A percentile compares a stretch with the other conserved stretches of the same genome.
Conservation (phyloP, 2,797 vertebrate genomes). For the Acestrorhynchus altus region DNA sequence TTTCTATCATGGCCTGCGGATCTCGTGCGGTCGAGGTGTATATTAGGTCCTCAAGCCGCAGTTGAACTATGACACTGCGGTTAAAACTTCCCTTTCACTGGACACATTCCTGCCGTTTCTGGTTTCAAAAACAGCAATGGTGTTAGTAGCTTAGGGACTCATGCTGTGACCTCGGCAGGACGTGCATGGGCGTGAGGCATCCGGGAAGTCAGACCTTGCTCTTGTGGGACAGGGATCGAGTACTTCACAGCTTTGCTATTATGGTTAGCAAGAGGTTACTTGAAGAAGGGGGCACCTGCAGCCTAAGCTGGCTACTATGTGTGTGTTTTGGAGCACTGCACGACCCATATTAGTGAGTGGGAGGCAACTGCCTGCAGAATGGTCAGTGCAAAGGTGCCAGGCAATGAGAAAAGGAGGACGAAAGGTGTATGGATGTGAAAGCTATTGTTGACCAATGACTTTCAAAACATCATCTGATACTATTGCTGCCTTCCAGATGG, state of each 20-base stretch:
- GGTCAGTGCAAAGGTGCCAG: not conserved
- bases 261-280: slow-evolving; percentile 16
- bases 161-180: slow-evolving; percentile 43
- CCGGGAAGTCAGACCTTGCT: slow-evolving; percentile 32
- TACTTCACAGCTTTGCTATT: slow-evolving; percentile 45
- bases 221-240: slow-evolving; percentile 36
- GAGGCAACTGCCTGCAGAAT: slow-evolving; percentile 22
- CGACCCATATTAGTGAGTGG: not conserved
- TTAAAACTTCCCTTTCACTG: slow-evolving; percentile 47
- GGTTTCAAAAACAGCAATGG: slow-evolving; percentile 46
- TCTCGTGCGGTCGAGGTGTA: slow-evolving; percentile 19
- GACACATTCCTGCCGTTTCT: slow-evolving; percentile 34
- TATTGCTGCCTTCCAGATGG: not conserved
- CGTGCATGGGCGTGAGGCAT: slow-evolving; percentile 36
- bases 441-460: slow-evolving; percentile 37
- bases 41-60: slow-evolving; percentile 30
- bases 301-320: slow-evolving; percentile 20
- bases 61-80: slow-evolving; percentile 40
- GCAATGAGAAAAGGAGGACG: not conserved
- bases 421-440: slow-evolving; percentile 26
- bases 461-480: slow-evolving; percentile 37
- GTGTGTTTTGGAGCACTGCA: slow-evolving; percentile 24
- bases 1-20: slow-evolving; percentile 34
- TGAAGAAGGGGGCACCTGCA: not conserved
- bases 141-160: slow-evolving; percentile 30